Conservation (phyloP, 2,113 vertebrate genomes). For the Nibea coibor region DNA sequence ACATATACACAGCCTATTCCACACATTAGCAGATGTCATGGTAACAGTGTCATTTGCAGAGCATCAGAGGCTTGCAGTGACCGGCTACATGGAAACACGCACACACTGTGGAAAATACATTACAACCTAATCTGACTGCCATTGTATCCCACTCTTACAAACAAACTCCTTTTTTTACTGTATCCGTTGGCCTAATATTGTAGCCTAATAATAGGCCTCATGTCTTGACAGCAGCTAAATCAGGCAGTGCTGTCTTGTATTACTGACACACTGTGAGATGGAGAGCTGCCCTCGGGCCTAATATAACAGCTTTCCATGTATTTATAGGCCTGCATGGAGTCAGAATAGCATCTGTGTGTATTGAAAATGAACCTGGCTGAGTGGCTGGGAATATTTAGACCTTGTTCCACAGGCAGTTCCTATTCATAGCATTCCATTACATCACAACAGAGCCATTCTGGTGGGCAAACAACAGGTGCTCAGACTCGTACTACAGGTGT, state of each 20-base stretch:
- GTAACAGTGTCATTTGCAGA: conserved; percentile 25
- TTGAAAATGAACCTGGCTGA: conserved; percentile 48
- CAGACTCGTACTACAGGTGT: conserved; percentile 38
- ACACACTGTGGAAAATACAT: conserved; percentile 52
- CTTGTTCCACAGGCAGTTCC: conserved; percentile 56
- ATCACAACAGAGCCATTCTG: conserved; percentile 31
- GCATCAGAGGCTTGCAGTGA: conserved; percentile 7
- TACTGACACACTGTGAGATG: conserved; percentile 63
- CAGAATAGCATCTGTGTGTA: conserved; percentile 55
- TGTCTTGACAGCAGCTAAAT: conserved; percentile 74
- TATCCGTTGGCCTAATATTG: conserved; percentile 49
- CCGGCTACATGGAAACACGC: conserved; percentile 16
- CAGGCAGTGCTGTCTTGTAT: conserved; percentile 61
- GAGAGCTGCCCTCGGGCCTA: conserved; percentile 46
- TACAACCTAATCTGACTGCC: conserved; percentile 30
- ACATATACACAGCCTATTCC: neutral
- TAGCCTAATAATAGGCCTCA: conserved; percentile 70
- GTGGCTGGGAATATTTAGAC: conserved; percentile 50
- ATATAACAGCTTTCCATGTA: conserved; percentile 73
- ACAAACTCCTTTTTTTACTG: conserved; percentile 33
- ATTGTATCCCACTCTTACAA: neutral
- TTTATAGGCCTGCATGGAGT: conserved; percentile 71
- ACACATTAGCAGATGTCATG: conserved; percentile 18
- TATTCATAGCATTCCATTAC: conserved; percentile 61
- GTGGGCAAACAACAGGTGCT: conserved; percentile 58